A percentile compares a stretch with the other conserved stretches of the same genome.
Conservation (phyloP, 2,888 invertebrate species). For the Erebia palarica region DNA sequence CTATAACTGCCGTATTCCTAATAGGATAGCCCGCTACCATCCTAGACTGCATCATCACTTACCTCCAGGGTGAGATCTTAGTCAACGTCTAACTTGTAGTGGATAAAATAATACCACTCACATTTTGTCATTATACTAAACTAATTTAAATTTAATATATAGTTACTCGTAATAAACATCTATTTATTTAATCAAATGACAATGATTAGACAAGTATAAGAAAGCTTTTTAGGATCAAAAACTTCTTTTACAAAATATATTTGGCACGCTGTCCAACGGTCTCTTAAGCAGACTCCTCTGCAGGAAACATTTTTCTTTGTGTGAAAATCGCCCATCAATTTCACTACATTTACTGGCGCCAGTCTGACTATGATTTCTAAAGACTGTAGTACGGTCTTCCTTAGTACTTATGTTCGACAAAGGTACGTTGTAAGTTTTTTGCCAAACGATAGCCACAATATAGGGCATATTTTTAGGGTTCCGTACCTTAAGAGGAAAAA, state of each 20-base stretch:
- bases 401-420: slow-evolving; percentile 8
- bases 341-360: slow-evolving; percentile 20
- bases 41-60: no score
- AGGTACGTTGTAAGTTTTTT: slow-evolving; percentile 1
- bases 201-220: not conserved
- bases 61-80: no score
- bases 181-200: not conserved
- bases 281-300: slow-evolving; percentile 10
- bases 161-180: no score
- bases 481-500: no score
- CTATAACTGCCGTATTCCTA: no score
- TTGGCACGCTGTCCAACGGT: slow-evolving; percentile 14
- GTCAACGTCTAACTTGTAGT: no score
- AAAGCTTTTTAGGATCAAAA: slow-evolving; percentile 9
- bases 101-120: not conserved
- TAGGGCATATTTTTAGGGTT: no score
- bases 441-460: not conserved
- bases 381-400: not conserved
- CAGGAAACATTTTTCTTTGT: slow-evolving; percentile 19
- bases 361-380: slow-evolving; percentile 19
- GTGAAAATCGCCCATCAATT: slow-evolving; percentile 21
- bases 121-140: not conserved
- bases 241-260: slow-evolving; percentile 15
- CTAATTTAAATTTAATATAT: no score
- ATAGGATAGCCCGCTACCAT: no score